Conservation (phyloP, 2,797 vertebrate species). For the Sebastes taczanowskii region DNA sequence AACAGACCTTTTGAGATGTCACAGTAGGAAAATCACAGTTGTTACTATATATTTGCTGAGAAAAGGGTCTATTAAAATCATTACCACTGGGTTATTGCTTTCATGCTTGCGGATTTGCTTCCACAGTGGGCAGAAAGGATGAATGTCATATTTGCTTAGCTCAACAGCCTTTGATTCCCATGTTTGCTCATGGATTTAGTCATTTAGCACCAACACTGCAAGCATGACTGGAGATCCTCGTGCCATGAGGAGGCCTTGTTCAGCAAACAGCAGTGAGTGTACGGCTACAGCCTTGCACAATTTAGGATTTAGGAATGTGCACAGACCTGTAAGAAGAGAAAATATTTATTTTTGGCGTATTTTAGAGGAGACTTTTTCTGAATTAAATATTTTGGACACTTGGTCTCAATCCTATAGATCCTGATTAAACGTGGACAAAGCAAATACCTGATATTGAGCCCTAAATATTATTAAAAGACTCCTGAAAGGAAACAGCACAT, state of each 20-base stretch:
- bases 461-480: neutral
- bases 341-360: neutral
- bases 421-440: neutral
- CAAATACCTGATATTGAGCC: neutral
- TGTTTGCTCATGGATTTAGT: constrained; percentile 41
- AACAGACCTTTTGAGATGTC: neutral
- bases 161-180: constrained; percentile 29
- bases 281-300: constrained; percentile 2
- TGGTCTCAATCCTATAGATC: neutral
- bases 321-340: constrained; percentile 1
- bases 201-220: constrained; percentile 8
- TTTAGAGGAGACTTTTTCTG: neutral
- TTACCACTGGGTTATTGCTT: neutral
- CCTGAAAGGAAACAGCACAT: neutral
- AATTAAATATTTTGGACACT: neutral
- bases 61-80: neutral
- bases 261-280: constrained; percentile 15
- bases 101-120: neutral
- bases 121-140: constrained; percentile 1
- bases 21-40: neutral
- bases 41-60: neutral
- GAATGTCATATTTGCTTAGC: constrained; percentile 25
- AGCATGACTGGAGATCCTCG: constrained; percentile 21
- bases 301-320: constrained; percentile 19
- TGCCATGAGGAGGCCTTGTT: constrained; percentile 8